Evolutionary conservation across 2,888 invertebrate genomes (phyloP), one percentile per base, ranked within the genome.

Genomic region (Troides aeacus): DNA sequence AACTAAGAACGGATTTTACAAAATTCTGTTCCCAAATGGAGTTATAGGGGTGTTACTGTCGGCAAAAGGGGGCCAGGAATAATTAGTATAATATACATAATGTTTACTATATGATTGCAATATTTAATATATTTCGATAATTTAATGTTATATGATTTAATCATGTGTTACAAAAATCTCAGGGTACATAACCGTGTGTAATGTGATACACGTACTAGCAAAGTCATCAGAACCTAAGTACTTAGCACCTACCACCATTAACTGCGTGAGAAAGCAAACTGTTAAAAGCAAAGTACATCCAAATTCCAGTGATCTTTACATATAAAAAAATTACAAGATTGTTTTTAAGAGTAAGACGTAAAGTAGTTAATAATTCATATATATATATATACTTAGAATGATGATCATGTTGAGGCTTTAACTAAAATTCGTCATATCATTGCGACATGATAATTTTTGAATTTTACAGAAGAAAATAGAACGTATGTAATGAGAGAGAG

Each of bases 251-350:
- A 71, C 72, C 69, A 71, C 72, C 73, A 75, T 72, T 62, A 39
- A 72, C 36, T 62, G 59, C 77, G 78, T 84, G 82, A 79, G 83
- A 84, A 84, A 75, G 74, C 75, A 76, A 75, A 67, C 73, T 72
- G 74, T 23, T 24, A 18, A 53, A 53, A 53, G 6, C 18, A n/a
- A n/a, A 53, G 18, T 53, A 6, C 5, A n/a, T n/a, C 18, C n/a
- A 53, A n/a, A 53, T n/a, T 39, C 39, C 39, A 46, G 2, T 46
- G 0, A 15, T 46, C 15, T 46, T 46, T 15, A 15, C 15, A 15
- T 46, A 3, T 46, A 12, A 17, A 15, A 46, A 12, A 46, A 46
- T 46, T 46, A 46, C 15, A 46, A 12, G 46, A 46, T 46, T 46
- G 8, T 6, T 17, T 46, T 15, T 46, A 46, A 15, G 46, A 15